Base-by-base conservation (phyloP, 2,888 invertebrate species). In the Folsomia candida region DNA sequence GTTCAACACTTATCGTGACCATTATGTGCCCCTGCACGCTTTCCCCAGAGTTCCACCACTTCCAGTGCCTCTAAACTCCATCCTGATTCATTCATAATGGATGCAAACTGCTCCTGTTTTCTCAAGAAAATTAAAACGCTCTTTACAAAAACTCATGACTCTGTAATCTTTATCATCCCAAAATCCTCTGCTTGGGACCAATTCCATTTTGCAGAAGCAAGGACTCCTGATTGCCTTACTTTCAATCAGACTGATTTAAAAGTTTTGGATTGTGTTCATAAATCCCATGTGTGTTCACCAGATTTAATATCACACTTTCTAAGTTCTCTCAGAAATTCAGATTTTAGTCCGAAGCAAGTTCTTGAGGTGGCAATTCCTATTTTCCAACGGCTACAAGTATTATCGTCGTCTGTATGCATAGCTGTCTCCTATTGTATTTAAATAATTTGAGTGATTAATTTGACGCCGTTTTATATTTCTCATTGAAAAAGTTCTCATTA, bases 151-250 rank as follows among this genome's bases (percentile, higher is more conserved):
- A 2, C 27, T 28, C 3, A 29, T 6, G 29, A 28, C n/a, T 62
- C 4, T 20, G 20, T 47, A 47, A 47, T 62, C 2, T 29, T n/a
- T 4, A 20, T 27, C 14, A 28, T n/a, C 20, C 6, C 14, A 14
- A n/a, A 64, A 64, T 64, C 25, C 20, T 6, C 64, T 64, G 14
- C 51, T 27, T 64, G 64, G 64, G 64, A 64, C 64, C 64, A 64
- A 64, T 64, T 64, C 37, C 64, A 20, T 47, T 64, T 51, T 24
- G 24, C 11, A 47, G 29, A 28, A 24, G 47, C 47, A 47, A 47
- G 47, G 9, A 47, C 47, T 47, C 51, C 51, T 47, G 24, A 62
- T 62, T 62, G 3, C 27, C 14, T 9, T 26, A 6, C 57, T 11
- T 57, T 22, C 57, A 57, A 57, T 11, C n/a, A n/a, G n/a, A n/a